These are phyloP conservation scores for Lypha dubia DNA, from an alignment of 2,888 invertebrate species.

Conservation along the genomic window DNA sequence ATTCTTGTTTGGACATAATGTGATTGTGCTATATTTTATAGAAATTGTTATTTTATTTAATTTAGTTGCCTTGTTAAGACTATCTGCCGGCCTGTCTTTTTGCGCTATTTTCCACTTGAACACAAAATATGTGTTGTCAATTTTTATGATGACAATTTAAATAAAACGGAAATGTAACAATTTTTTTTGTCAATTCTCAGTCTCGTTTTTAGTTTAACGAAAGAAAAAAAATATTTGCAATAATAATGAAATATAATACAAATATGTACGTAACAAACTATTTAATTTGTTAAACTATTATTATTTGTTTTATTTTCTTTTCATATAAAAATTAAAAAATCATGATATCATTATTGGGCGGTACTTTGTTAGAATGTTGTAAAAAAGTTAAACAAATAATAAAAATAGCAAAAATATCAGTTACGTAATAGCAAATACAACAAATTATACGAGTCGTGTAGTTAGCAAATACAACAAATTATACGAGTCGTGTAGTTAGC, in stretches of 20 bases:
- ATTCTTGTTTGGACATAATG: neutral
- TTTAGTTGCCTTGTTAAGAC: slow-evolving; percentile 3
- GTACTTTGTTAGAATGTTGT: neutral
- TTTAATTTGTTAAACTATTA: slow-evolving; percentile 1
- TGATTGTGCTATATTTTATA: neutral
- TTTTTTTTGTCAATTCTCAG: slow-evolving; percentile 56
- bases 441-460: neutral
- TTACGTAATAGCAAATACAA: slow-evolving; percentile 6
- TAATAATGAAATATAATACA: slow-evolving; percentile 54
- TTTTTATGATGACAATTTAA: slow-evolving; percentile 28
- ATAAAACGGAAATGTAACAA: slow-evolving; percentile 62
- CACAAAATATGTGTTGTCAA: neutral
- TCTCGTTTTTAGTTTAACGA: slow-evolving; percentile 14
- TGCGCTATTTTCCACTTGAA: slow-evolving; percentile 34
- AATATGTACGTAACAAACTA: slow-evolving; percentile 24
- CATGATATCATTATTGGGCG: slow-evolving; percentile 41
- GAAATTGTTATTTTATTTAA: slow-evolving; percentile 12
- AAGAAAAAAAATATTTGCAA: too few relatives aligned
- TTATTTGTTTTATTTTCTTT: neutral
- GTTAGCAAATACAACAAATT: neutral
- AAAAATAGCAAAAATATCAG: slow-evolving; percentile 26
- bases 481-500: neutral
- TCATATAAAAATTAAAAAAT: neutral
- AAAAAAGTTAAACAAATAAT: slow-evolving; percentile 5
- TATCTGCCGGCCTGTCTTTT: neutral